Conservation (phyloP, 1,140 invertebrate genomes). For the Sinonovacula constricta region DNA sequence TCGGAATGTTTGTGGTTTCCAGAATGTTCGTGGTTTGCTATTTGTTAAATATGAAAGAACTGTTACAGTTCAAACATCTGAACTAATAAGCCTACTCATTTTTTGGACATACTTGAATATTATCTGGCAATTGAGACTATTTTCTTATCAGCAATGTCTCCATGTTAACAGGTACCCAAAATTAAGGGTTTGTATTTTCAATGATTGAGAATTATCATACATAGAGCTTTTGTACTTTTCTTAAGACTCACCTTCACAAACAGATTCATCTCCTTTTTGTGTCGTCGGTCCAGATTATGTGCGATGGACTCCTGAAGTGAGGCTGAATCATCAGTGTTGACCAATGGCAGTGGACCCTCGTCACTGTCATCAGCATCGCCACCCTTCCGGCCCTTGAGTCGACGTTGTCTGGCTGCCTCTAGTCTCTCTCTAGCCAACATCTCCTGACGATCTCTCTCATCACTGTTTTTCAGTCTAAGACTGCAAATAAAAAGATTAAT, state of each 20-base stretch:
- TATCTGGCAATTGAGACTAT: too few relatives aligned
- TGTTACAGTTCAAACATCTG: too few relatives aligned
- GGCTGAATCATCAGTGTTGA: constrained; percentile 56
- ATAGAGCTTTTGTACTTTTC: too few relatives aligned
- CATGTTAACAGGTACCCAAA: too few relatives aligned
- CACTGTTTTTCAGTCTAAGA: constrained; percentile 38
- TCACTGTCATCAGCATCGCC: constrained; percentile 47
- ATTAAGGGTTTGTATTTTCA: too few relatives aligned
- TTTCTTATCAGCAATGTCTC: too few relatives aligned
- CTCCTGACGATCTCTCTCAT: constrained; percentile 65
- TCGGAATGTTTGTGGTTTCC: too few relatives aligned
- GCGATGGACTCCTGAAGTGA: constrained; percentile 64
- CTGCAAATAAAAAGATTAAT: too few relatives aligned
- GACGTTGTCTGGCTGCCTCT: constrained; percentile 59
- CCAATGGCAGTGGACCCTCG: constrained; percentile 45
- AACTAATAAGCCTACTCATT: too few relatives aligned
- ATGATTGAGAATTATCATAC: too few relatives aligned
- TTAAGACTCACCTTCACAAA: constrained; percentile 70
- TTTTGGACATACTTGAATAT: too few relatives aligned
- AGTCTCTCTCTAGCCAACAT: constrained; percentile 68
- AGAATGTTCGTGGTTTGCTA: not conserved
- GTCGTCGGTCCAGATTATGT: constrained; percentile 63
- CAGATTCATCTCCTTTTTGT: constrained; percentile 64
- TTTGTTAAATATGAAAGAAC: not conserved
- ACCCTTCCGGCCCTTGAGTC: constrained; percentile 47